Conservation (phyloP, 2,113 vertebrate species). For the Dissostichus mawsoni region DNA sequence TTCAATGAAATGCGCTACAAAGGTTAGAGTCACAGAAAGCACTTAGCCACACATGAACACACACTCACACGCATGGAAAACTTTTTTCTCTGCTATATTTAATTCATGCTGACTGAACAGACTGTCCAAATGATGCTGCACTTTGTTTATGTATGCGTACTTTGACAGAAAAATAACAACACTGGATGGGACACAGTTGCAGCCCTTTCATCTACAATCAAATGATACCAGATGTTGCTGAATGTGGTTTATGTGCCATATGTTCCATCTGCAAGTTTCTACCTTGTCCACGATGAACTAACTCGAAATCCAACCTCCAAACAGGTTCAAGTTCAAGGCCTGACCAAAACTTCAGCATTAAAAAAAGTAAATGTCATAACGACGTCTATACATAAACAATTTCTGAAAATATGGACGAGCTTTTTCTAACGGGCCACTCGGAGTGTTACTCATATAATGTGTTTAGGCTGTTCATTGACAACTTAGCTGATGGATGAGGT, state of each 20-base stretch:
- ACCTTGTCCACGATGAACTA: neutral
- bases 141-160: constrained; percentile 33
- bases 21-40: constrained; percentile 35
- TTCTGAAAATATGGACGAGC: constrained; percentile 16
- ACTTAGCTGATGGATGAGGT: constrained; percentile 73
- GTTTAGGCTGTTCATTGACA: constrained; percentile 64
- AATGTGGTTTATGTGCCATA: constrained; percentile 13
- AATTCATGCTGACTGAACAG: constrained; percentile 54
- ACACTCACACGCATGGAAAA: neutral
- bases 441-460: constrained; percentile 52
- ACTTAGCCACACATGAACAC: constrained; percentile 21
- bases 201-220: constrained; percentile 35
- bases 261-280: constrained; percentile 2
- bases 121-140: constrained; percentile 41
- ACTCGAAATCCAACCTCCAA: constrained; percentile 4
- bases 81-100: constrained; percentile 36
- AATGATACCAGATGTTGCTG: constrained; percentile 28
- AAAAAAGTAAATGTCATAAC: constrained; percentile 8
- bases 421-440: constrained; percentile 43
- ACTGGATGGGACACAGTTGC: constrained; percentile 35
- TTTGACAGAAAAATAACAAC: constrained; percentile 41
- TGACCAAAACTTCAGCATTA: neutral
- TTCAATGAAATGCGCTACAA: constrained; percentile 38
- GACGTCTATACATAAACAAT: neutral
- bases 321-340: neutral